These are phyloP conservation scores for Lasius platythorax DNA, from an alignment of 2,888 invertebrate species.

Conservation along the genomic window DNA sequence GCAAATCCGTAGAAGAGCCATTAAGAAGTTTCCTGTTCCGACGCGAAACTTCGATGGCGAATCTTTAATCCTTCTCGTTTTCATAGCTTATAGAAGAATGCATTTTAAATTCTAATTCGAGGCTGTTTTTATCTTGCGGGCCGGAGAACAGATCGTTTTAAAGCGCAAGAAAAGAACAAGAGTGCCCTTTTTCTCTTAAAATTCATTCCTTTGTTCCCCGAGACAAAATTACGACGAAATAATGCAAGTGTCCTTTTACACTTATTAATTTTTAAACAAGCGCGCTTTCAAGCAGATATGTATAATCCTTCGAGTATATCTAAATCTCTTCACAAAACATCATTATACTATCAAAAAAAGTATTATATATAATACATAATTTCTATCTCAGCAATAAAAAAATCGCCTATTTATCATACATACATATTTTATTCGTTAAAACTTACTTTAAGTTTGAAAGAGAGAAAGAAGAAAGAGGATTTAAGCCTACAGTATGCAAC, in stretches of 20 bases:
- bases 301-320: background rate
- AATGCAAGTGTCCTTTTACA: background rate
- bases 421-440: background rate
- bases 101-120: conserved; percentile 73
- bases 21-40: conserved; percentile 67
- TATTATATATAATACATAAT: background rate
- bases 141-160: background rate
- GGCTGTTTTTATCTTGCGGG: conserved; percentile 56
- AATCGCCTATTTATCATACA: background rate
- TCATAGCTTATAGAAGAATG: conserved; percentile 61
- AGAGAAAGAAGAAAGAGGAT: background rate
- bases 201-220: background rate
- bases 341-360: background rate
- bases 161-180: conserved; percentile 5
- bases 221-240: background rate
- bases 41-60: conserved; percentile 30
- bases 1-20: conserved; percentile 68
- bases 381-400: background rate
- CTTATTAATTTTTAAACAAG: background rate
- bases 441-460: conserved; percentile 23
- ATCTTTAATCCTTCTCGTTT: conserved; percentile 66
- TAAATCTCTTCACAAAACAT: background rate
- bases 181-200: background rate
- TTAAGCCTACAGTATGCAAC: too few relatives aligned
- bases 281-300: background rate